Base-by-base conservation (phyloP, 1,140 invertebrate genomes). In the Nephila pilipes region DNA sequence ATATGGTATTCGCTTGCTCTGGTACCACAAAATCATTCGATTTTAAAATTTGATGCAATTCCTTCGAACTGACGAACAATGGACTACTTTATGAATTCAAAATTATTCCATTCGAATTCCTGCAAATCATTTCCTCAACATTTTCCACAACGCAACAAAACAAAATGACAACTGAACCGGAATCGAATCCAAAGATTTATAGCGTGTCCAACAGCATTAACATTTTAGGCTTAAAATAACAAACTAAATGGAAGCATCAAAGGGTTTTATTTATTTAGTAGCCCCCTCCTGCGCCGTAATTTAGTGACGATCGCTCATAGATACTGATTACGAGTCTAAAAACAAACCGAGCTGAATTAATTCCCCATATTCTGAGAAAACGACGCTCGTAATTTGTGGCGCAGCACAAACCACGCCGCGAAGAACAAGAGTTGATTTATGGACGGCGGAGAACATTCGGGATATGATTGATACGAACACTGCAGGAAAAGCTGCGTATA, bases 341-440 rank as follows among this genome's bases (percentile, higher is more conserved):
- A 81, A n/a, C 79, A 81, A 81, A 46, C 79, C 1, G 38, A n/a
- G 79, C 38, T 5, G 36, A 54, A 54, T 81, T 81, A 54, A 54
- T 54, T 81, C 79, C 22, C 6, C 36, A 29, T n/a, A 38, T 38
- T 80, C 29, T 10, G 0, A 10, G 75, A 80, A 36, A 63, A 63
- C 60, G 60, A 63, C 22, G 60, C 60, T 60, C 85, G n/a, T 87
- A 87, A 87, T 87, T 87, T 65, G 57, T 36, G 60, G 36, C 14
- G 29, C 25, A 32, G 29, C 65, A 32, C 2, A n/a, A 16, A 38
- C 22, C 22, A 65, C 29, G 36, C n/a, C n/a, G 22, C 12, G n/a
- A 65, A 65, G 85, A 32, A 87, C 58, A 38, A 87, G 85, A 65
- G 58, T 87, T 87, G 85, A 87, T 87, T 87, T 87, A 87, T 87